These are phyloP conservation scores for Dolichomitus sp. DNA, from an alignment of 2,888 invertebrate species.

Conservation along the genomic window DNA sequence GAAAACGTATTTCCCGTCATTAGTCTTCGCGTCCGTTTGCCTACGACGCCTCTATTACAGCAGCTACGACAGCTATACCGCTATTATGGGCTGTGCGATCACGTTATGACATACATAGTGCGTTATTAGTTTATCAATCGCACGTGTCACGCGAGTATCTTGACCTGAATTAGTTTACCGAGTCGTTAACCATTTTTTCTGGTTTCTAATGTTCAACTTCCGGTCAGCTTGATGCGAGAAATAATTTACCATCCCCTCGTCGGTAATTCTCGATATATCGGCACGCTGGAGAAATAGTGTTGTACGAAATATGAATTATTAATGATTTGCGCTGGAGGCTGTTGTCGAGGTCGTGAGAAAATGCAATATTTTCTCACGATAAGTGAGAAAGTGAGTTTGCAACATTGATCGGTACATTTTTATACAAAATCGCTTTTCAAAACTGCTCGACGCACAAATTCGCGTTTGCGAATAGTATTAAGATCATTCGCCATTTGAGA, in stretches of 20 bases:
- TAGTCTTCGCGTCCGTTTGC: conserved; percentile 69
- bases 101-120: conserved; percentile 10
- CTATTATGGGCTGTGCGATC: conserved; percentile 18
- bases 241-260: neutral
- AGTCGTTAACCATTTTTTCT: conserved; percentile 21
- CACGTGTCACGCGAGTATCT: conserved; percentile 44
- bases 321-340: conserved; percentile 12
- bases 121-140: conserved; percentile 35
- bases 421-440: conserved; percentile 41
- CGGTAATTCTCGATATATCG: neutral
- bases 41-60: conserved; percentile 33
- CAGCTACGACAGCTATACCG: conserved; percentile 15
- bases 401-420: conserved; percentile 22
- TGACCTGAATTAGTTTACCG: conserved; percentile 5
- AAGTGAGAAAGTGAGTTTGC: too few species aligned
- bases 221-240: conserved; percentile 31
- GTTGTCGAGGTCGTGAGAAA: conserved; percentile 45
- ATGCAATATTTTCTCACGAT: conserved; percentile 33
- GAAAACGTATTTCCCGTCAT: conserved; percentile 74
- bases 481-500: conserved; percentile 18
- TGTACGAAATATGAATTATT: conserved; percentile 45
- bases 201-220: conserved; percentile 26
- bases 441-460: conserved; percentile 37
- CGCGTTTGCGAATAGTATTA: conserved; percentile 10
- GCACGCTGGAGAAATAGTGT: neutral